phyloP scores from a whole-genome alignment of 2,797 vertebrate genomes.

The Prunella strophiata region DNA sequence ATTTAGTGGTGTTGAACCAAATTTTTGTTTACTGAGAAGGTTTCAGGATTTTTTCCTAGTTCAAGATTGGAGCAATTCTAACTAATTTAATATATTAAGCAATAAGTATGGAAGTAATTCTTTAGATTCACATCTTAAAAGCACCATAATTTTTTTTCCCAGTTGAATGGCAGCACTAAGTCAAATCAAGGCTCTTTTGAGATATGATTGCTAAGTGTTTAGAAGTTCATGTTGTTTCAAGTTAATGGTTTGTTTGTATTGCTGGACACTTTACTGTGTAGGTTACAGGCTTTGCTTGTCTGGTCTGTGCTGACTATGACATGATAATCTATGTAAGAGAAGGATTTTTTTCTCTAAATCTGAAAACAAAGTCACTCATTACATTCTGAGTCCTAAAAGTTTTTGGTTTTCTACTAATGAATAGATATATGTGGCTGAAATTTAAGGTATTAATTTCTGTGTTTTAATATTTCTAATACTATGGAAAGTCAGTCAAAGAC shows the following conservation, averaged over 20 bases:
- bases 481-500: neutral
- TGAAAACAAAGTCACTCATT: neutral
- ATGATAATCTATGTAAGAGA: neutral
- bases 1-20: neutral
- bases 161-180: neutral
- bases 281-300: neutral
- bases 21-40: neutral
- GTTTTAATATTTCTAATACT: neutral
- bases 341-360: neutral
- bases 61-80: neutral
- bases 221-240: neutral
- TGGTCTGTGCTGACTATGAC: neutral
- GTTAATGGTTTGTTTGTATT: neutral
- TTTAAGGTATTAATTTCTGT: neutral
- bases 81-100: neutral
- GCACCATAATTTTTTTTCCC: neutral
- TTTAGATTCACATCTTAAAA: neutral
- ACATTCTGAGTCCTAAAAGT: neutral
- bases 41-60: neutral
- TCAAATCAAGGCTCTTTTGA: neutral
- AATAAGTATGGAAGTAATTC: neutral
- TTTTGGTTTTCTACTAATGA: neutral
- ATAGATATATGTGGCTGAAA: neutral
- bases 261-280: neutral
- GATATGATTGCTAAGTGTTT: neutral